phyloP scores from a whole-genome alignment of 2,888 invertebrate species.

The Clepsis dumicolana region DNA sequence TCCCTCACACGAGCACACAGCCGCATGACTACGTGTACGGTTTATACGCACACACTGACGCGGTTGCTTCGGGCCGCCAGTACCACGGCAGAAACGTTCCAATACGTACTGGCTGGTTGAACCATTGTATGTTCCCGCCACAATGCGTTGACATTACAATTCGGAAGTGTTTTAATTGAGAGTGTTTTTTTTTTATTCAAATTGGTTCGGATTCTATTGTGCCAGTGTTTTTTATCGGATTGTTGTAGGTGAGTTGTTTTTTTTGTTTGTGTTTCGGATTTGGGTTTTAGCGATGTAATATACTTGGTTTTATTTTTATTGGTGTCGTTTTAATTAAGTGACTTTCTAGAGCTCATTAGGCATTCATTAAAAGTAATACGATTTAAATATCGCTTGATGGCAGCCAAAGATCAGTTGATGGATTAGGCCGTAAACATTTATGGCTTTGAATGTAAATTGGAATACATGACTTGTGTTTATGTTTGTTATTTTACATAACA shows the following conservation, averaged over 20 bases:
- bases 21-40: conserved; percentile 32
- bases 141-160: conserved; percentile 60
- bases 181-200: conserved; percentile 52
- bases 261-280: conserved; percentile 27
- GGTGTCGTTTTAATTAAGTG: conserved; percentile 27
- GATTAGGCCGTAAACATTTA: conserved; percentile 38
- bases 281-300: conserved; percentile 39
- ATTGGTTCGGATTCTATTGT: conserved; percentile 34
- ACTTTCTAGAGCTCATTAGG: conserved; percentile 38
- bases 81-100: conserved; percentile 56
- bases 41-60: conserved; percentile 28
- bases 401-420: conserved; percentile 34
- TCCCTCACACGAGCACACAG: conserved; percentile 67
- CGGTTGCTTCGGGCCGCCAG: conserved; percentile 50
- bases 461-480: conserved; percentile 21
- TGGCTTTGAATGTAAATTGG: conserved; percentile 28
- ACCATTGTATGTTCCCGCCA: conserved; percentile 62
- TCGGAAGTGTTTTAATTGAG: conserved; percentile 57
- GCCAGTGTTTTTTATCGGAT: conserved; percentile 42
- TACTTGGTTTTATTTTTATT: conserved; percentile 40
- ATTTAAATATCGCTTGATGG: conserved; percentile 33
- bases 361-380: conserved; percentile 37
- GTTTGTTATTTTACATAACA: conserved; percentile 18
- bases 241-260: conserved; percentile 32
- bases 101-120: conserved; percentile 56